Percentiles rank a stretch among this genome's conserved stretches.
phyloP scores from a whole-genome alignment of 2,888 invertebrate species.

The Oligia latruncula region DNA sequence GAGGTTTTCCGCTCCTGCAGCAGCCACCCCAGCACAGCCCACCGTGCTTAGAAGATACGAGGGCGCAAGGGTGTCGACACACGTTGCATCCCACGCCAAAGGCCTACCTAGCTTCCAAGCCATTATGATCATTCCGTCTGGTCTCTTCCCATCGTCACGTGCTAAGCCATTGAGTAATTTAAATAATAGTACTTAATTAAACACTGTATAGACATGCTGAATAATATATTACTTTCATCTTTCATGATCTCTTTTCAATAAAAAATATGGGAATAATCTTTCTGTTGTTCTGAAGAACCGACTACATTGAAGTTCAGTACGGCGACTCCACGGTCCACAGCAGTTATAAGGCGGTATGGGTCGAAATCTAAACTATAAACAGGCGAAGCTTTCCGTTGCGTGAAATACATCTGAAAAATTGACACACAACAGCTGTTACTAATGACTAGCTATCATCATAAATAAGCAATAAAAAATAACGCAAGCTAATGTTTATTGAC shows the following conservation, averaged over 20 bases:
- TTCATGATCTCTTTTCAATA: conserved; percentile 58
- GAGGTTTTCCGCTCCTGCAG: not conserved
- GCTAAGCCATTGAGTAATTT: not conserved
- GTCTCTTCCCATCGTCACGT: not conserved
- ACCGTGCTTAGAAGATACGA: no score
- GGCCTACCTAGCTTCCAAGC: not conserved
- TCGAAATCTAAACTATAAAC: conserved; percentile 85
- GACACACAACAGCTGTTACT: conserved; percentile 9
- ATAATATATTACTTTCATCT: conserved; percentile 44
- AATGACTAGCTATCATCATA: not conserved
- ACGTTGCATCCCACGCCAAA: not conserved
- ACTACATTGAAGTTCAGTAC: conserved; percentile 79
- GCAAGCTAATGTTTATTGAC: conserved; percentile 67
- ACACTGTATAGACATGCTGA: conserved; percentile 14
- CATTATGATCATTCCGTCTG: not conserved
- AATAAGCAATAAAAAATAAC: not conserved
- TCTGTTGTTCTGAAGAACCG: conserved; percentile 56
- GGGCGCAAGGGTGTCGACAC: no score
- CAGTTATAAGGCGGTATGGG: conserved; percentile 80
- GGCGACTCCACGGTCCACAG: conserved; percentile 81
- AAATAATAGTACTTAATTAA: conserved; percentile 7
- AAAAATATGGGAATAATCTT: conserved; percentile 82
- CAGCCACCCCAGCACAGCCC: not conserved
- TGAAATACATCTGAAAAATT: conserved; percentile 84
- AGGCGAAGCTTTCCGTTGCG: conserved; percentile 82